These are phyloP conservation scores for Nymphalis polychloros DNA, from an alignment of 2,888 invertebrate species.

Conservation along the genomic window DNA sequence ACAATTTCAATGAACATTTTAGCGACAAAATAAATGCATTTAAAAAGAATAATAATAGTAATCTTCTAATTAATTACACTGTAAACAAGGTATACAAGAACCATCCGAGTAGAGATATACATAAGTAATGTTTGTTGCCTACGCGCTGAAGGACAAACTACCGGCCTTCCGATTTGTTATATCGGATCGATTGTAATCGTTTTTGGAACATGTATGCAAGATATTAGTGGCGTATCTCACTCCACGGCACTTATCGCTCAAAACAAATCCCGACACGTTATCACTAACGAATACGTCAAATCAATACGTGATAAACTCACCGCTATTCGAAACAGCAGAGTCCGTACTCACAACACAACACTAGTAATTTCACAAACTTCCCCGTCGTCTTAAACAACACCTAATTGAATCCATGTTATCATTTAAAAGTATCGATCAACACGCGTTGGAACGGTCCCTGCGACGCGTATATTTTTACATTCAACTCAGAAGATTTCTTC, in stretches of 20 bases:
- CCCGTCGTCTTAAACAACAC: constrained; percentile 68
- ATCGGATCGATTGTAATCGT: constrained; percentile 31
- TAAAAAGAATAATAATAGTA: too few species aligned
- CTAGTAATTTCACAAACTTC: constrained; percentile 54
- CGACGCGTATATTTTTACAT: constrained; percentile 80
- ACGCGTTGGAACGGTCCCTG: constrained; percentile 69
- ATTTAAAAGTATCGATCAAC: constrained; percentile 81
- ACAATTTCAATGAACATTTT: background rate
- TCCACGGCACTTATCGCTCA: constrained; percentile 41
- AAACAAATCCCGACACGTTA: constrained; percentile 70
- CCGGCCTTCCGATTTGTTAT: constrained; percentile 26
- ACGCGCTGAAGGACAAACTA: constrained; percentile 14
- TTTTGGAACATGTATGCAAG: constrained; percentile 30
- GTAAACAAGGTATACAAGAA: background rate
- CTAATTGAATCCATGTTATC: constrained; percentile 80
- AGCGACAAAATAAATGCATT: too few species aligned
- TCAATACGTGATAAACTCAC: constrained; percentile 64
- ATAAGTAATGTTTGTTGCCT: background rate
- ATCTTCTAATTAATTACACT: background rate
- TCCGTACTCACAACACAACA: constrained; percentile 47
- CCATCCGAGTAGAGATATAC: constrained; percentile 4
- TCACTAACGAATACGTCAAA: constrained; percentile 55
- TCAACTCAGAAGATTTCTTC: constrained; percentile 69
- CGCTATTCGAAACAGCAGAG: constrained; percentile 48
- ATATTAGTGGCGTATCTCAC: constrained; percentile 23